Evolutionary conservation across 1,140 invertebrate species (phyloP).

Genomic region (Ridgeia piscesae): DNA sequence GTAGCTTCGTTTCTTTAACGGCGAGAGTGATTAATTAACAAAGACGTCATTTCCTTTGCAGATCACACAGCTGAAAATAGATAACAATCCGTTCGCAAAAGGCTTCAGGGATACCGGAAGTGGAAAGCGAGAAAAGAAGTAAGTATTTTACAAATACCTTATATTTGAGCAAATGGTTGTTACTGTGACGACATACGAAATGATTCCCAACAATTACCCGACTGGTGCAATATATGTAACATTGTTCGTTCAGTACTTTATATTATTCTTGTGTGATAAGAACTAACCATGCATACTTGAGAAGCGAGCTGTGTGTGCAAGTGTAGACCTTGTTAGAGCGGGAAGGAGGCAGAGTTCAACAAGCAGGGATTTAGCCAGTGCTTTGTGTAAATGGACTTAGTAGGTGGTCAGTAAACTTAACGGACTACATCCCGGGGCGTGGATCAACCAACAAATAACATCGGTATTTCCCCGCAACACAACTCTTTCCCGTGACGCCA

Average conservation of each 20-base stretch:
- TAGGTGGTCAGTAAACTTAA: background rate
- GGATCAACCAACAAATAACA: too few species aligned
- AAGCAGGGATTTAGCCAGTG: background rate
- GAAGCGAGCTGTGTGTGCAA: background rate
- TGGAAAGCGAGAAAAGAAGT: conserved; percentile 56
- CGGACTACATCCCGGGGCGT: background rate
- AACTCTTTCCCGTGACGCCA: background rate
- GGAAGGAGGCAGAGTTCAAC: background rate
- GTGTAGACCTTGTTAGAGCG: background rate
- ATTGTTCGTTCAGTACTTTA: background rate
- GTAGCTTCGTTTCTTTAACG: too few species aligned
- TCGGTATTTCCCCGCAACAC: background rate
- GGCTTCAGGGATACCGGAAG: conserved; percentile 87
- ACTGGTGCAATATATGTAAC: background rate
- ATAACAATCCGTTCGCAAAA: conserved; percentile 94
- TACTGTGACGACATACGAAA: background rate
- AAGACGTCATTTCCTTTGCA: conserved; percentile 44
- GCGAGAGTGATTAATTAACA: background rate
- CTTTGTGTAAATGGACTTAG: background rate
- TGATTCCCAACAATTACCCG: background rate
- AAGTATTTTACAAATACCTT: background rate
- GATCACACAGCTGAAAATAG: conserved; percentile 94
- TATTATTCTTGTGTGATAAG: background rate
- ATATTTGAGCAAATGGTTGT: background rate
- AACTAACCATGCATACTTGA: background rate